Conservation (phyloP, 2,797 vertebrate genomes). For the Acanthurus leucopareius region DNA sequence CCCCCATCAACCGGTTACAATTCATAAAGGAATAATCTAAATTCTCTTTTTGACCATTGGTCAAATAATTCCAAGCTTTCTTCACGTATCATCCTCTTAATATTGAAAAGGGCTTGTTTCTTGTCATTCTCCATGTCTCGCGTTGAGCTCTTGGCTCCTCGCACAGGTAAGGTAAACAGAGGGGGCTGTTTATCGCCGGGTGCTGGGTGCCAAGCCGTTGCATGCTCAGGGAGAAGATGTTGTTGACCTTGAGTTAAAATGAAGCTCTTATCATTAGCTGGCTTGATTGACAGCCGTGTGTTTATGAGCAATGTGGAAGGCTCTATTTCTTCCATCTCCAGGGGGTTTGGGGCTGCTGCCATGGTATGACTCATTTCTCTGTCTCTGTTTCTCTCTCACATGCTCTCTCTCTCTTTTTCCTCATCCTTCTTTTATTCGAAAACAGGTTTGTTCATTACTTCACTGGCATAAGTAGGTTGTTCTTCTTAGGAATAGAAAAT, state of each 20-base stretch:
- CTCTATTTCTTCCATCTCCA: slow-evolving; percentile 62
- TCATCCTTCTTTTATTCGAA: slow-evolving; percentile 20
- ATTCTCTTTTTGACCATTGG: slow-evolving; percentile 56
- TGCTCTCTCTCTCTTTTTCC: background rate
- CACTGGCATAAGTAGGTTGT: background rate
- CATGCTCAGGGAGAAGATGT: slow-evolving; percentile 68
- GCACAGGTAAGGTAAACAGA: slow-evolving; percentile 73
- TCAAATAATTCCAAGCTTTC: slow-evolving; percentile 53
- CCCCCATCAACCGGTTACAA: slow-evolving; percentile 50
- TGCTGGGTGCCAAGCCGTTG: slow-evolving; percentile 54
- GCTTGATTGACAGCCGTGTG: slow-evolving; percentile 78
- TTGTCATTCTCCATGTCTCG: slow-evolving; percentile 40
- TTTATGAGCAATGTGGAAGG: slow-evolving; percentile 64
- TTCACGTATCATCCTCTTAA: slow-evolving; percentile 27
- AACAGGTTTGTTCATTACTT: slow-evolving; percentile 19
- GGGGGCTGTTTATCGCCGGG: slow-evolving; percentile 67
- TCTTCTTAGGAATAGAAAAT: too few relatives aligned
- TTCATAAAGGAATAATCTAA: slow-evolving; percentile 56
- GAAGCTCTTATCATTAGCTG: slow-evolving; percentile 73
- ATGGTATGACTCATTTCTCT: slow-evolving; percentile 45
- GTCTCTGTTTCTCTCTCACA: slow-evolving; percentile 27
- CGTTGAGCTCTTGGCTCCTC: slow-evolving; percentile 60
- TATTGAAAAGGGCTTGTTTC: slow-evolving; percentile 43
- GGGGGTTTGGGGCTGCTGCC: slow-evolving; percentile 47
- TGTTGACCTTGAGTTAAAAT: slow-evolving; percentile 80